Evolutionary conservation across 2,113 vertebrate genomes (phyloP), one percentile per base, ranked within the genome.

Genomic region (Brevimyrus niger): DNA sequence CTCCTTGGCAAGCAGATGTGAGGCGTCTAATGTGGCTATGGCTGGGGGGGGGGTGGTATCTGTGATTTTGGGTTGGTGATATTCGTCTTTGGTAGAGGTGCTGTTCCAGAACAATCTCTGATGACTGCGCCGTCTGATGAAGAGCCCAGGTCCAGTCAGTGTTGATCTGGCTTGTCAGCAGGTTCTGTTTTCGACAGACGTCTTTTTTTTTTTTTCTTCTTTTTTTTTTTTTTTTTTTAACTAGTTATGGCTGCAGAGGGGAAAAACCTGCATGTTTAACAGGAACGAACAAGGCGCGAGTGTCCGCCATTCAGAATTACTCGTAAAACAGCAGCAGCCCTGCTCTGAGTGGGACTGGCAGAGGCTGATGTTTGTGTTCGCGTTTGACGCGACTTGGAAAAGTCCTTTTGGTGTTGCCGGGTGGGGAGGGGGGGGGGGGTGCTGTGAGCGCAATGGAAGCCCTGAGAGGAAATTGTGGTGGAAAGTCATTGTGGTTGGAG

Each of bases 401-500:
- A 87, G 53, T 44, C 85, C 88, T 80, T 55, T 87, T 87, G 13
- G 31, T 55, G 35, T 11, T 17, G 7, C 11, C 3, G 42, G 1
- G 42, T 48, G 83, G 17, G 82, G 38, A 47, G 11, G 46, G 13
- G n/a, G 46, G 50, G 47, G 47, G 9, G 23, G 7, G 0, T 15
- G 47, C 38, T 31, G 48, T 51, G 50, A 51, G 50, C 50, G 27
- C n/a, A 53, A 47, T 87, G 85, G 85, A 87, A 87, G 48, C 85
- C 85, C 85, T 87, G 48, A 87, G 48, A 51, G 85, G 85, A 87
- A 82, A 35, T 61, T 42, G 87, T 55, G 85, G 85, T 7, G 85
- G 65, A 83, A 83, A 89, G 69, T 51, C 73, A 19, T 53, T 89
- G 85, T 87, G 85, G 85, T 87, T 53, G 85, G 47, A 31, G 48